phyloP scores from a whole-genome alignment of 53 echinoderm and acorn worm genomes.

The Mesocentrotus franciscanus region DNA sequence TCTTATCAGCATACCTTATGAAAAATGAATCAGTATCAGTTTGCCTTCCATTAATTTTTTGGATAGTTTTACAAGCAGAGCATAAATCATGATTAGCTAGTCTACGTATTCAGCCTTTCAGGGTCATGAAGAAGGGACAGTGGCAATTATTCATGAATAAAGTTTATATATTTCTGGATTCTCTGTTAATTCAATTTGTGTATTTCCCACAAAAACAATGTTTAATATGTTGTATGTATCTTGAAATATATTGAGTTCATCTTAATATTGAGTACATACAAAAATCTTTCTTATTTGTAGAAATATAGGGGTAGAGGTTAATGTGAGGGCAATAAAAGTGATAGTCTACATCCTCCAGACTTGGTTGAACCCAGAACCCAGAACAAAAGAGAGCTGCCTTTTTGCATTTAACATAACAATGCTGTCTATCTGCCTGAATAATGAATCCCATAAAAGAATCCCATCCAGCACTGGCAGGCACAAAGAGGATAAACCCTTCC shows the following conservation, averaged over 20 bases:
- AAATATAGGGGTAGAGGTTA: too few species aligned
- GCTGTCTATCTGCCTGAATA: not conserved
- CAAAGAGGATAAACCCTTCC: not conserved
- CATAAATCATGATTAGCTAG: not conserved
- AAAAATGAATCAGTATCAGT: conserved; percentile 8
- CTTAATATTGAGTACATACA: too few species aligned
- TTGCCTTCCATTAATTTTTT: not conserved
- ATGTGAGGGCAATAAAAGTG: too few species aligned
- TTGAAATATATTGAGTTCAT: too few species aligned
- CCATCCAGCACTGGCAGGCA: not conserved
- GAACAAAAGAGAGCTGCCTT: too few species aligned
- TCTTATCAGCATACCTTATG: not conserved
- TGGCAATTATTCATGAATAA: not conserved
- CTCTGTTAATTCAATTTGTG: too few species aligned
- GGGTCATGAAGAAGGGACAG: not conserved
- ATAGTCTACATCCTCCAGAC: not conserved
- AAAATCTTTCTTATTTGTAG: too few species aligned
- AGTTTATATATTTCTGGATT: too few species aligned
- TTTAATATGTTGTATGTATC: too few species aligned
- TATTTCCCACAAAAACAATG: too few species aligned
- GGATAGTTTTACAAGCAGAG: not conserved
- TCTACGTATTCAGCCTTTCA: not conserved
- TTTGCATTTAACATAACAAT: not conserved
- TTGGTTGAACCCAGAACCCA: not conserved
- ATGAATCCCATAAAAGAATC: not conserved